phyloP scores from a whole-genome alignment of 2,888 invertebrate genomes.

The Heteromyza rotundicornis region DNA sequence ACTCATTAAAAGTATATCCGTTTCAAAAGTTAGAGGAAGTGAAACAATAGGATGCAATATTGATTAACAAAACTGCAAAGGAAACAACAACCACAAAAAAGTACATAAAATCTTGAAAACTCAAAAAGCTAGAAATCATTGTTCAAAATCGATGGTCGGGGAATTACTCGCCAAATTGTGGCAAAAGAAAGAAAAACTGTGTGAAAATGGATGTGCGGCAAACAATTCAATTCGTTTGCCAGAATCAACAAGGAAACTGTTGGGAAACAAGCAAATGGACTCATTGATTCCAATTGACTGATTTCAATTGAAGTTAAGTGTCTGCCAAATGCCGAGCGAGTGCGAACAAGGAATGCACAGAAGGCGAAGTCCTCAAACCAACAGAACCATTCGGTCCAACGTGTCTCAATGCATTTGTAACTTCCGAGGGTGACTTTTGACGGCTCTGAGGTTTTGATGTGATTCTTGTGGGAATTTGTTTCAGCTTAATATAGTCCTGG shows the following conservation, averaged over 20 bases:
- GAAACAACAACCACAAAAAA: no score
- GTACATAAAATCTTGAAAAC: slow-evolving; percentile 54
- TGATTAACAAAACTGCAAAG: no score
- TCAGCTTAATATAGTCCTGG: no score
- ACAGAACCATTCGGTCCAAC: slow-evolving; percentile 14
- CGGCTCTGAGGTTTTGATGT: neutral
- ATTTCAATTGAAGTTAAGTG: slow-evolving; percentile 60
- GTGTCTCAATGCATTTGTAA: slow-evolving; percentile 11
- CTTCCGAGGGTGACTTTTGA: slow-evolving; percentile 41
- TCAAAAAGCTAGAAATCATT: slow-evolving; percentile 44
- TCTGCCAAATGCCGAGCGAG: slow-evolving; percentile 44
- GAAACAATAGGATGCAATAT: no score
- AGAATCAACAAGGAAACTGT: slow-evolving; percentile 38
- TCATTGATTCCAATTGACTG: slow-evolving; percentile 63
- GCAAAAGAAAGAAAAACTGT: slow-evolving; percentile 22
- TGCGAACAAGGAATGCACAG: slow-evolving; percentile 32
- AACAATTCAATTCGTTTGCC: slow-evolving; percentile 48
- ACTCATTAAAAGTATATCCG: no score
- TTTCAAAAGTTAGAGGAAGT: no score
- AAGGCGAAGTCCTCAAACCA: neutral
- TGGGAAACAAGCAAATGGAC: slow-evolving; percentile 57
- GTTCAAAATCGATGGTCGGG: no score
- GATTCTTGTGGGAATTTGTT: neutral
- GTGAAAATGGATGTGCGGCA: slow-evolving; percentile 44
- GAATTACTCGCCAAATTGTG: slow-evolving; percentile 4